Conservation (phyloP, 2,797 vertebrate genomes). For the Pogoniulus pusillus region DNA sequence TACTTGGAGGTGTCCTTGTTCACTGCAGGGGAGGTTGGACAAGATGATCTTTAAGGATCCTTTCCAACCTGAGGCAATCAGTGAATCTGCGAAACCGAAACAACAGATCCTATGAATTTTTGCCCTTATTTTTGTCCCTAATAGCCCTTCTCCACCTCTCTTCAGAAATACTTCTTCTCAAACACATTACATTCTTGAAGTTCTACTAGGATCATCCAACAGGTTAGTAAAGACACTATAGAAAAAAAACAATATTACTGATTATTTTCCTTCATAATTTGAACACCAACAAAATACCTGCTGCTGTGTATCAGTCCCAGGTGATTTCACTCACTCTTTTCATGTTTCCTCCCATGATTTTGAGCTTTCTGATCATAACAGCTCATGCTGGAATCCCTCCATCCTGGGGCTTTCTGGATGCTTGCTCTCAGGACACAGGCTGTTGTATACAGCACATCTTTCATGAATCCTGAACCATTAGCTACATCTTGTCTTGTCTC, state of each 20-base stretch:
- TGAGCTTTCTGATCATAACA: neutral
- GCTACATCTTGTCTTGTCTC: neutral
- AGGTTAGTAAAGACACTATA: neutral
- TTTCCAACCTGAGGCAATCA: no score
- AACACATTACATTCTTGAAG: no score
- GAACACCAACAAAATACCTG: neutral
- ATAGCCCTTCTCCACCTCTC: neutral
- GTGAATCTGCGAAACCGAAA: neutral
- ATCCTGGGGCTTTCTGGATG: neutral
- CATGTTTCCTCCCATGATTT: neutral
- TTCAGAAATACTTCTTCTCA: neutral
- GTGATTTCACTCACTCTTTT: neutral
- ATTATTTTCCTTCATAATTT: neutral
- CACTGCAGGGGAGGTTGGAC: no score
- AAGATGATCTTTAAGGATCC: no score
- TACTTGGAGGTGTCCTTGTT: no score
- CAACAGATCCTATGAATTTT: neutral
- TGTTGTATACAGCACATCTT: neutral
- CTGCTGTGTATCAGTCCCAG: neutral
- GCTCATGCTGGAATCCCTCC: neutral
- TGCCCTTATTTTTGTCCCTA: neutral
- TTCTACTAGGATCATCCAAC: no score
- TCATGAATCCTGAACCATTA: neutral
- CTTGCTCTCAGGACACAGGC: neutral
- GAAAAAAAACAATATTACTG: neutral